Conservation (phyloP, 2,797 vertebrate species). For the Dallia pectoralis region DNA sequence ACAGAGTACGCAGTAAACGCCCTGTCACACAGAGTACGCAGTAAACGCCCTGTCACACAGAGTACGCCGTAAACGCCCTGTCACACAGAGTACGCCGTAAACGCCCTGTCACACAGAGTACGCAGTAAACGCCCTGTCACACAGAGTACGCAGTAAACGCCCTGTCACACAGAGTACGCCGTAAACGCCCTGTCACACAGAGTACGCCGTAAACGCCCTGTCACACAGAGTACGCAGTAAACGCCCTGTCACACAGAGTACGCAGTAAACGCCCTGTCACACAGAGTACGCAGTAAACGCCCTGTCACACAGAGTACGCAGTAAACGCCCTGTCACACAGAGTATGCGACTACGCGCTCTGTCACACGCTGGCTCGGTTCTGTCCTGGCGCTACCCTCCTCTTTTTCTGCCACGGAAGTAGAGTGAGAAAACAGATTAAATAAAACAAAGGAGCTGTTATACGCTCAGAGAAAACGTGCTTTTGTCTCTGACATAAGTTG, state of each 20-base stretch:
- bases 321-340: too few species aligned
- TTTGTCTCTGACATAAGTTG: constrained; percentile 48
- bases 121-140: too few species aligned
- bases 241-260: too few species aligned
- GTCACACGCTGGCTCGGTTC: constrained; percentile 64
- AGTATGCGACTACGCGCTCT: too few species aligned
- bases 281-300: too few species aligned
- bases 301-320: constrained; percentile 21
- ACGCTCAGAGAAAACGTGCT: constrained; percentile 57
- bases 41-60: constrained; percentile 60
- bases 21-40: constrained; percentile 21
- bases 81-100: constrained; percentile 25
- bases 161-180: constrained; percentile 68
- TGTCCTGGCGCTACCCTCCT: constrained; percentile 42
- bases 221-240: too few species aligned
- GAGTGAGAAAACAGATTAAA: constrained; percentile 66
- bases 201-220: constrained; percentile 45
- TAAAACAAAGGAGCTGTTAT: constrained; percentile 67
- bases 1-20: too few species aligned
- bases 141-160: constrained; percentile 32
- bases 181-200: too few species aligned
- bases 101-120: constrained; percentile 64
- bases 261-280: constrained; percentile 58
- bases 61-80: too few species aligned
- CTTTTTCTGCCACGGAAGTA: constrained; percentile 70